phyloP scores from a whole-genome alignment of 2,888 invertebrate species.

The Argyra leucocephala region DNA sequence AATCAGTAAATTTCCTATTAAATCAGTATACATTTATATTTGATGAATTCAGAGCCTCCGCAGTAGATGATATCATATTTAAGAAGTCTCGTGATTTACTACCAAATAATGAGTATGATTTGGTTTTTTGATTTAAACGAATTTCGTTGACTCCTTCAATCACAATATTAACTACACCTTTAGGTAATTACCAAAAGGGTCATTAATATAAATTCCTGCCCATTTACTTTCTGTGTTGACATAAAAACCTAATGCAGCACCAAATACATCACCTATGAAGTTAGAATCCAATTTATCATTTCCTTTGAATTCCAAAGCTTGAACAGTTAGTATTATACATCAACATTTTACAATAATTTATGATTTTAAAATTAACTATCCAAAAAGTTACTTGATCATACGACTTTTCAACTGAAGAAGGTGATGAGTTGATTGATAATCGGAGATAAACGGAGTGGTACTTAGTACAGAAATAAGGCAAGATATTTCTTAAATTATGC shows the following conservation, averaged over 20 bases:
- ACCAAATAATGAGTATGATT: constrained; percentile 33
- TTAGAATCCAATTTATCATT: constrained; percentile 51
- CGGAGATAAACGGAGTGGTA: too few species aligned
- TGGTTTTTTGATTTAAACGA: constrained; percentile 29
- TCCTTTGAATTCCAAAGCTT: constrained; percentile 56
- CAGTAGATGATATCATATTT: constrained; percentile 51
- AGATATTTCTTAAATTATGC: too few species aligned
- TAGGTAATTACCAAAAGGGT: constrained; percentile 67
- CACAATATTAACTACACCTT: constrained; percentile 58
- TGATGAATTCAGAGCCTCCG: constrained; percentile 51
- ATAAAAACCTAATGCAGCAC: constrained; percentile 62
- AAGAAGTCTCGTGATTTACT: constrained; percentile 31
- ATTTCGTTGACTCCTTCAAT: constrained; percentile 57
- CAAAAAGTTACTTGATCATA: not conserved
- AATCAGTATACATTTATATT: constrained; percentile 46
- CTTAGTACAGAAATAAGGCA: too few species aligned
- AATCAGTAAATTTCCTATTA: constrained; percentile 35
- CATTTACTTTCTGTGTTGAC: constrained; percentile 62
- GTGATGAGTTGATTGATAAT: too few species aligned
- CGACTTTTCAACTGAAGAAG: not conserved
- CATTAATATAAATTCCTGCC: constrained; percentile 56
- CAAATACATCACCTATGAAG: constrained; percentile 59
- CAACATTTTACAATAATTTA: not conserved
- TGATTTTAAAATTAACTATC: not conserved
- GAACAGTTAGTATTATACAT: constrained; percentile 23